Base-by-base conservation (phyloP, 2,888 invertebrate species). In the Zygothrica quintamaculata region DNA sequence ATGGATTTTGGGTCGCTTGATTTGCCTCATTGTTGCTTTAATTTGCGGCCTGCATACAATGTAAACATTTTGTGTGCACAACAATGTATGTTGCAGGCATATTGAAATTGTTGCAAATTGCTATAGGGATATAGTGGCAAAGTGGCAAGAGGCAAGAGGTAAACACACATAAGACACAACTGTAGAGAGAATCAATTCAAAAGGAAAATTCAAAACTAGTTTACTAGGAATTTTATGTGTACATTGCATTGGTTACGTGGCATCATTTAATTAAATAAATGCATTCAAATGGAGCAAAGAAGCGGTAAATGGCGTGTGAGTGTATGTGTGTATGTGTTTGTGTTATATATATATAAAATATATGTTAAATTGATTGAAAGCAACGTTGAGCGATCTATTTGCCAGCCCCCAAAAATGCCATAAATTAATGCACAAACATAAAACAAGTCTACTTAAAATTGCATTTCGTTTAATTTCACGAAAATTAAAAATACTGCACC, bases 301-400 rank as follows among this genome's bases (percentile, higher is more conserved):
- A 5, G 3, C 18, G 2, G 26, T 8, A 34, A 13, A 11, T 22
- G 12, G 13, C 31, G 15, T 36, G 15, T 12, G 36, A 13, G 15
- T 36, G 36, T 36, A 7, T 36, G 36, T 36, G 36, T 36, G 44
- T 29, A 13, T 26, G 18, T 22, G 18, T 22, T 2, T 22, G 18
- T 22, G 18, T n/a, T n/a, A 18, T n/a, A 18, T 6, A n/a, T 34
- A 39, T 50, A n/a, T 31, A 39, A 70, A 77, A 77, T 80, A 75
- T 84, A 76, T 80, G 84, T 48, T 84, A 84, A 81, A 81, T 80
- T 81, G 84, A 73, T n/a, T 77, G 74, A 74, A 74, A 74, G 57
- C 53, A 44, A 55, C 51, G 55, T 65, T 60, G 51, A 50, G 56
- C 60, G 47, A 62, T 67, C 50, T 67, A 62, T 56, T 46, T 42